phyloP scores from a whole-genome alignment of 2,888 invertebrate species.

The Branchipolynoe longqiensis region DNA sequence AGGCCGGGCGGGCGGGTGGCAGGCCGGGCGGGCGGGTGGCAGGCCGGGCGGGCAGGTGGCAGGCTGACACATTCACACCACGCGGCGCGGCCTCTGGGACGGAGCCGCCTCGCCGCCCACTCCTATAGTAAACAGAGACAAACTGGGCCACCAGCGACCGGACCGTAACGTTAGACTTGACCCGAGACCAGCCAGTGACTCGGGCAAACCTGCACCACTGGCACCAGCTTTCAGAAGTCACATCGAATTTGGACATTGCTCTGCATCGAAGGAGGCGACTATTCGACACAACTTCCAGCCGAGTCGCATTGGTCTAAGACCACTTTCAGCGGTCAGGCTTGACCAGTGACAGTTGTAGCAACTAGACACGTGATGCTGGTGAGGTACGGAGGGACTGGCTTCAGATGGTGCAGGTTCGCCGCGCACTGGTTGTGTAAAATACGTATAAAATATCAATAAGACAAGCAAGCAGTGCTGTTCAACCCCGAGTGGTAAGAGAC shows the following conservation, averaged over 20 bases:
- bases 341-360: too few species aligned
- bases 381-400: too few species aligned
- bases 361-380: too few species aligned
- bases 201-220: not conserved
- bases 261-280: too few species aligned
- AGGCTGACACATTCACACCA: conserved; percentile 10
- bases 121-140: conserved; percentile 14
- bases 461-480: conserved; percentile 56
- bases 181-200: not conserved
- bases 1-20: not conserved
- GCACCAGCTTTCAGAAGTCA: too few species aligned
- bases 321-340: too few species aligned
- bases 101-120: conserved; percentile 6
- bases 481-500: conserved; percentile 24
- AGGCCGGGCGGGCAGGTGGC: not conserved
- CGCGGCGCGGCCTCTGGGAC: not conserved
- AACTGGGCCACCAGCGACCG: not conserved
- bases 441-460: conserved; percentile 26
- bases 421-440: conserved; percentile 20
- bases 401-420: conserved; percentile 32
- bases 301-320: too few species aligned
- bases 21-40: not conserved
- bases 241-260: too few species aligned
- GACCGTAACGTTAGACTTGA: conserved; percentile 37
- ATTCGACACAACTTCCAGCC: too few species aligned